Conservation (phyloP, 2,797 vertebrate species). For the Cheirogaleus major region DNA sequence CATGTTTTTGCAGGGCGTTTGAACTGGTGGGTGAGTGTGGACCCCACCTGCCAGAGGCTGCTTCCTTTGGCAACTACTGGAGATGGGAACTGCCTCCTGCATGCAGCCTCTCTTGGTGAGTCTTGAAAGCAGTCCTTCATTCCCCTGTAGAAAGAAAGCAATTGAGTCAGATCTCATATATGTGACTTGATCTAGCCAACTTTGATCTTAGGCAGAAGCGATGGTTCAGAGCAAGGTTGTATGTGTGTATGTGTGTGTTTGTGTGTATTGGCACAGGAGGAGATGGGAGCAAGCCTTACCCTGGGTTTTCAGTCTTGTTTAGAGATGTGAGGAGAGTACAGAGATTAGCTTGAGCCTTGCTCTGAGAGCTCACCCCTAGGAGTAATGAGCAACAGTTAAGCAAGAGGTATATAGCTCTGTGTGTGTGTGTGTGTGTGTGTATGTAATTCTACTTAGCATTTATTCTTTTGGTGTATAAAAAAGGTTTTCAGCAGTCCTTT, state of each 20-base stretch:
- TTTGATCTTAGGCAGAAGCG: neutral
- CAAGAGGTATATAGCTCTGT: neutral
- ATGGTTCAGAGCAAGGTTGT: neutral
- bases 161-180: neutral
- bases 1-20: slow-evolving; percentile 89
- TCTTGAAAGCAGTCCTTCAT: neutral
- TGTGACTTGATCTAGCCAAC: neutral
- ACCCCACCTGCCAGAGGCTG: slow-evolving; percentile 94
- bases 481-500: slow-evolving; percentile 9
- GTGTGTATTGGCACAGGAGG: too few species aligned
- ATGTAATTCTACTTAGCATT: neutral
- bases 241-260: neutral
- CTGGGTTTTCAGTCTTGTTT: neutral
- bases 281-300: neutral
- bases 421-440: neutral
- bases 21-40: slow-evolving; percentile 97
- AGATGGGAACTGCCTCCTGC: slow-evolving; percentile 96
- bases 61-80: slow-evolving; percentile 96
- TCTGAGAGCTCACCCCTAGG: neutral
- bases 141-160: neutral
- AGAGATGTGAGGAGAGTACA: neutral
- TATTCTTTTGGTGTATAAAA: neutral
- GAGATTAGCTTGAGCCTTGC: neutral
- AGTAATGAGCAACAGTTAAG: neutral
- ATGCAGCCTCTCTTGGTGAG: slow-evolving; percentile 96